A percentile compares a stretch with the other conserved stretches of the same genome.
phyloP scores from a whole-genome alignment of 2,797 vertebrate species.

The Pangasius macronema region DNA sequence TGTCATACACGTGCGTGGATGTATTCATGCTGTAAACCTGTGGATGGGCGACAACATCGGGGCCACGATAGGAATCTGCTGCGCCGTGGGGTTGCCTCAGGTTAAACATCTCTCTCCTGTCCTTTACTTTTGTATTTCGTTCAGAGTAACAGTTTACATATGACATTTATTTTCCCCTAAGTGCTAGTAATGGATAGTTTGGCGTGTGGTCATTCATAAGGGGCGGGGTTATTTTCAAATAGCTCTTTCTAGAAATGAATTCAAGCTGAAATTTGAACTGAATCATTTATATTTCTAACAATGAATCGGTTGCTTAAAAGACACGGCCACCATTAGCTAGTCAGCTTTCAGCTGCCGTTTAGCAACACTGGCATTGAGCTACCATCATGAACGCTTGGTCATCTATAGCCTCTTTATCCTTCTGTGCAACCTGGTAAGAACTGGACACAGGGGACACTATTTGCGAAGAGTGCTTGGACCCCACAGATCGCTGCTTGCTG shows the following conservation, averaged over 20 bases:
- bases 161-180: not conserved
- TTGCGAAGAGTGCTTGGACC: not conserved
- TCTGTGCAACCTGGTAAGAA: too few species aligned
- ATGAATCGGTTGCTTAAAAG: not conserved
- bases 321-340: not conserved
- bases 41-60: conserved; percentile 90
- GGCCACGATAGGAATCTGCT: conserved; percentile 80
- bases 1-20: conserved; percentile 85
- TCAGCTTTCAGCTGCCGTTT: not conserved
- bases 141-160: not conserved
- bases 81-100: conserved; percentile 85
- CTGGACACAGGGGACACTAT: too few species aligned
- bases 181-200: not conserved
- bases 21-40: conserved; percentile 88
- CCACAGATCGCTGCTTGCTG: not conserved
- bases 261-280: not conserved
- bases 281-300: not conserved
- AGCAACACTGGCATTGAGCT: not conserved
- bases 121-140: not conserved
- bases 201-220: not conserved
- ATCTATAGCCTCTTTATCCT: not conserved
- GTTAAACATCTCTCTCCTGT: conserved; percentile 64
- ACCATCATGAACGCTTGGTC: not conserved
- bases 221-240: not conserved
- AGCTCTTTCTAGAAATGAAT: not conserved